These are phyloP conservation scores for Cephus nigrinus DNA, from an alignment of 2,888 invertebrate genomes.

Conservation along the genomic window DNA sequence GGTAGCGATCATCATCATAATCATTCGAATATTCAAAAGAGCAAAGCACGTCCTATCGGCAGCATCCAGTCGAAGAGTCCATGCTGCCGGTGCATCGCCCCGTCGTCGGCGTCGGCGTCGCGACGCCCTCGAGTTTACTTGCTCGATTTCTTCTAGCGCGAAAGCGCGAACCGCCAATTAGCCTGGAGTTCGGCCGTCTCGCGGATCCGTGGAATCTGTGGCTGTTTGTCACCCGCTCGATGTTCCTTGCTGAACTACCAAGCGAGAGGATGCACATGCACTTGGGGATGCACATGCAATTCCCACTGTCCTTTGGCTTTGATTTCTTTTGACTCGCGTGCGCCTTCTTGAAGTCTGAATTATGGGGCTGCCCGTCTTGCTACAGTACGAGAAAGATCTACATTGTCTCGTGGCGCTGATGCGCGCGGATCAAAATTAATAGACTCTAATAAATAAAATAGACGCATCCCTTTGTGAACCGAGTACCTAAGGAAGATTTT, in stretches of 20 bases:
- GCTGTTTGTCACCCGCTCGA: slow-evolving; percentile 55
- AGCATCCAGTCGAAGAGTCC: background rate
- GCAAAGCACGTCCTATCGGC: background rate
- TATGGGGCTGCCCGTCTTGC: background rate
- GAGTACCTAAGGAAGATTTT: background rate
- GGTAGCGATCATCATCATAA: background rate
- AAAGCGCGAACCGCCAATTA: slow-evolving; percentile 60
- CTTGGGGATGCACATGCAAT: background rate
- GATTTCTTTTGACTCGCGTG: background rate
- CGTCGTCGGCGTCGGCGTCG: slow-evolving; percentile 12
- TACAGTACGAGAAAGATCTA: background rate
- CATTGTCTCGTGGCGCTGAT: background rate
- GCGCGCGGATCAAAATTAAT: background rate
- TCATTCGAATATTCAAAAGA: background rate
- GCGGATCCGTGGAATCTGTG: slow-evolving; percentile 56
- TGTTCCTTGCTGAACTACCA: background rate
- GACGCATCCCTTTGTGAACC: background rate
- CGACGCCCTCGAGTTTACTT: slow-evolving; percentile 10
- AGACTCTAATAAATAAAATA: background rate
- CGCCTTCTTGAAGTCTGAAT: slow-evolving; percentile 43
- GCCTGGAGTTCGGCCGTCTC: slow-evolving; percentile 51
- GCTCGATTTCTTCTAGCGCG: slow-evolving; percentile 34
- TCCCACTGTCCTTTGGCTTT: background rate
- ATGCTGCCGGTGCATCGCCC: background rate
- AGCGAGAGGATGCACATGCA: background rate